A percentile compares a stretch with the other conserved stretches of the same genome.
phyloP scores from a whole-genome alignment of 2,888 invertebrate species.

The Galeruca laticollis region DNA sequence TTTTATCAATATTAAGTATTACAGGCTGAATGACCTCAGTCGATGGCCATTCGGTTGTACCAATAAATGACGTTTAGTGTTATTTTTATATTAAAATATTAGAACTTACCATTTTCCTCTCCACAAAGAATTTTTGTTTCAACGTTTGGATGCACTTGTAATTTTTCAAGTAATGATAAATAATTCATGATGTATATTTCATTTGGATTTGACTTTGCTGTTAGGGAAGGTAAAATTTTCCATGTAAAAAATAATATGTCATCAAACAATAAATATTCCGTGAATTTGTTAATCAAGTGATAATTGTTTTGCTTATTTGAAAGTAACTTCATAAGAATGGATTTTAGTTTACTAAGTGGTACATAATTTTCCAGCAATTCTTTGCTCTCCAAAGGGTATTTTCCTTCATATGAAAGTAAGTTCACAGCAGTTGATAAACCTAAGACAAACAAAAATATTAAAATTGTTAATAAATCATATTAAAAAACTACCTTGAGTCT shows the following conservation, averaged over 20 bases:
- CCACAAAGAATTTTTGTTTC: slow-evolving; percentile 59
- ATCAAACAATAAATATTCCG: slow-evolving; percentile 79
- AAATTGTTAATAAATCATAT: slow-evolving; percentile 1
- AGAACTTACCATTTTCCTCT: slow-evolving; percentile 51
- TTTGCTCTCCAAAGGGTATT: slow-evolving; percentile 72
- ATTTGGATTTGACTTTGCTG: slow-evolving; percentile 70
- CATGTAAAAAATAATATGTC: slow-evolving; percentile 83
- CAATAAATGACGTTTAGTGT: no score
- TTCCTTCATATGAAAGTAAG: slow-evolving; percentile 79
- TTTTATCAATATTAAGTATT: no score
- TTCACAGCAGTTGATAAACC: slow-evolving; percentile 81
- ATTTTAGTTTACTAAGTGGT: slow-evolving; percentile 76
- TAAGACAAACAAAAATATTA: slow-evolving; percentile 45
- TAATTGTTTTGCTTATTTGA: slow-evolving; percentile 74
- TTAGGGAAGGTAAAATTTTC: slow-evolving; percentile 71
- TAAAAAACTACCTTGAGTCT: slow-evolving; percentile 61
- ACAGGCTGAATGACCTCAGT: no score
- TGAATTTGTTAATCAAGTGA: slow-evolving; percentile 76
- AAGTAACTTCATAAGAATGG: slow-evolving; percentile 75
- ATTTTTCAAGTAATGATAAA: slow-evolving; percentile 61
- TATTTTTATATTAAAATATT: background rate
- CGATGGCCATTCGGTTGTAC: no score
- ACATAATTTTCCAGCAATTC: slow-evolving; percentile 72
- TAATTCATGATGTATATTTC: slow-evolving; percentile 64
- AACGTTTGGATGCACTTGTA: slow-evolving; percentile 58